Base-by-base conservation (phyloP, 2,797 vertebrate genomes). In the Poliocrania exsul region DNA sequence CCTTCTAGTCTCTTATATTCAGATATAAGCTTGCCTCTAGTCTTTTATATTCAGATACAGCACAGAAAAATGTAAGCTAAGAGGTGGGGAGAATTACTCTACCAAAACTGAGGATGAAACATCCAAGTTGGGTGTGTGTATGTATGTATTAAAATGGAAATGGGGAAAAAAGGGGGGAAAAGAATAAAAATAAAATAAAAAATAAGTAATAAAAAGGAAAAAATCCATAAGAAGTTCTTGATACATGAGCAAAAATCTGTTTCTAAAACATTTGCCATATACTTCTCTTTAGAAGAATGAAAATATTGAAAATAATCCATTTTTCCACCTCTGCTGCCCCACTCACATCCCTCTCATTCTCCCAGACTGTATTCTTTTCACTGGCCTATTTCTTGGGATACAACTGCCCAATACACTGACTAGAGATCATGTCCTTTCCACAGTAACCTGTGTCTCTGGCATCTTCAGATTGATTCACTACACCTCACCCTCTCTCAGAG, bases 71-170 rank as follows among this genome's bases (percentile, higher is more conserved):
- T 8, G 4, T 51, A 44, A 84, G 72, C 24, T 40, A 65, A 75
- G 29, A 79, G 5, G 3, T 61, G 40, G 6, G 23, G 38, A 82
- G 31, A 93, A 77, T 60, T 62, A 79, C n/a, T 58, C 28, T 49
- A 69, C 6, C 38, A 86, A 74, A 74, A 70, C 17, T 67, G 57
- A 81, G 83, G 19, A 50, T 29, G 28, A 31, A 46, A 72, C 28
- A 73, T 42, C 13, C 12, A 82, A 58, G 19, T 42, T 0, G 0
- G 4, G 26, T 37, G n/a, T 26, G 14, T 49, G 4, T n/a, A 12
- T 29, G 20, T 23, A 31, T 11, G 9, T 24, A 47, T 33, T 66
- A 57, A 86, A 86, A 62, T 5, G 7, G 3, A 54, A 61, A 38
- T 5, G 7, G 12, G 3, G 3, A n/a, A 49, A 20, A 20, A 17